phyloP scores from a whole-genome alignment of 2,888 invertebrate genomes.

The Cantharis rufa region DNA sequence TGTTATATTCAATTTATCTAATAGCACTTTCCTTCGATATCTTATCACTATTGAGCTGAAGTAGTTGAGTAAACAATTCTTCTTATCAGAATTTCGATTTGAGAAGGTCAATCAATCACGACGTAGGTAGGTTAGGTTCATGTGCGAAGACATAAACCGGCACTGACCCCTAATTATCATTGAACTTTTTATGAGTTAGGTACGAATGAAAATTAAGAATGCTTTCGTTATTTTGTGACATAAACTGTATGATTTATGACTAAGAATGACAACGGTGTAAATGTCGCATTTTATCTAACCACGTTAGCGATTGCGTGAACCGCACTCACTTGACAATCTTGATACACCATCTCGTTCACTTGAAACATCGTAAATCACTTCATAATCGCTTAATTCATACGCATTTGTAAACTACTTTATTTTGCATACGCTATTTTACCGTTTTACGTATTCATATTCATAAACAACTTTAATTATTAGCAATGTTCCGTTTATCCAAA shows the following conservation, averaged over 20 bases:
- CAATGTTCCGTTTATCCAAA: background rate
- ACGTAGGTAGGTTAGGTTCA: slow-evolving; percentile 32
- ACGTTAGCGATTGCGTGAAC: slow-evolving; percentile 40
- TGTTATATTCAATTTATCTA: slow-evolving; percentile 10
- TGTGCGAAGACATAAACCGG: slow-evolving; percentile 33
- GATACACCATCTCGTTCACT: slow-evolving; percentile 33
- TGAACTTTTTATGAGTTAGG: slow-evolving; percentile 36
- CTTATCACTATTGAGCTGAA: background rate
- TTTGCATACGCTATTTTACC: slow-evolving; percentile 28
- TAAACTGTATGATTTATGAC: slow-evolving; percentile 42
- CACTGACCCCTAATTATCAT: slow-evolving; percentile 36
- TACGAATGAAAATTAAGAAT: slow-evolving; percentile 39
- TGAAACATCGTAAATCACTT: slow-evolving; percentile 39
- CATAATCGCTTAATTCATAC: slow-evolving; percentile 42
- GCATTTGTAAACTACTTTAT: slow-evolving; percentile 38
- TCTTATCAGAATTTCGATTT: slow-evolving; percentile 30
- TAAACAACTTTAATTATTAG: background rate
- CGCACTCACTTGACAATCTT: slow-evolving; percentile 35
- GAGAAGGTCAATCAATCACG: slow-evolving; percentile 37
- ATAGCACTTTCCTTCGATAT: slow-evolving; percentile 5
- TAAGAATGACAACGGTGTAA: slow-evolving; percentile 41
- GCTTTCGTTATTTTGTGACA: slow-evolving; percentile 43
- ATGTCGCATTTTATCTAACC: slow-evolving; percentile 41
- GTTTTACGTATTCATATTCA: background rate
- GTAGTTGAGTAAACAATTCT: slow-evolving; percentile 1